Evolutionary conservation across 2,888 invertebrate species (phyloP), one percentile per base, ranked within the genome.

Genomic region (Byasa hedistus): DNA sequence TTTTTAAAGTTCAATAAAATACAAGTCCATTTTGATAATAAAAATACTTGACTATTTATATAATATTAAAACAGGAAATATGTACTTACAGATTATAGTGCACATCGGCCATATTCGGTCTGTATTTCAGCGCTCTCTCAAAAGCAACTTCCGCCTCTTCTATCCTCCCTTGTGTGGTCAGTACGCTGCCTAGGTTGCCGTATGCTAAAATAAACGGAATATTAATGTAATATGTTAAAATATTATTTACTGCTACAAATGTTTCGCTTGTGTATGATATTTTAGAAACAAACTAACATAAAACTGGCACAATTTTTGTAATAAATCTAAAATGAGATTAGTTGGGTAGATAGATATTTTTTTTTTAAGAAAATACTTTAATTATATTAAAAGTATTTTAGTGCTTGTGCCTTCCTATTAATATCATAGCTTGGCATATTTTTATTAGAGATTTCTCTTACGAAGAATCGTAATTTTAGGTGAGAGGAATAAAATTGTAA

Each of bases 101-200:
- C 69, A 98, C 98, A 90, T 99, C 99, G 68, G 99, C 99, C 98
- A 99, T 99, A 91, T 98, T 99, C 77, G 97, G 96, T 84, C 98
- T 94, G 93, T 96, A 95, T 78, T 95, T 94, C 72, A 99, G 94
- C 68, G 99, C 99, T 89, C 95, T 95, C 82, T 96, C 94, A 89
- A 98, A 98, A 64, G 98, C 98, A 80, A 94, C 94, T 91, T 98
- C 98, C 63, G 99, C 99, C 90, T 98, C 98, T 72, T 93, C 93
- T 67, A 94, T 94, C 76, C 96, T 94, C 57, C 98, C 98, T 87
- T 97, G 96, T 65, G 96, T 95, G 84, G 97, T 98, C 79, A 98
- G 94, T 78, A 99, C 96, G 89, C 98, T 98, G 82, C 98, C 99
- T 86, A 99, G 93, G 92, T 99, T 99, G 71, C 98, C 98, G 91